Evolutionary conservation across 2,113 vertebrate species (phyloP).

Genomic region (Amphiprion percula): DNA sequence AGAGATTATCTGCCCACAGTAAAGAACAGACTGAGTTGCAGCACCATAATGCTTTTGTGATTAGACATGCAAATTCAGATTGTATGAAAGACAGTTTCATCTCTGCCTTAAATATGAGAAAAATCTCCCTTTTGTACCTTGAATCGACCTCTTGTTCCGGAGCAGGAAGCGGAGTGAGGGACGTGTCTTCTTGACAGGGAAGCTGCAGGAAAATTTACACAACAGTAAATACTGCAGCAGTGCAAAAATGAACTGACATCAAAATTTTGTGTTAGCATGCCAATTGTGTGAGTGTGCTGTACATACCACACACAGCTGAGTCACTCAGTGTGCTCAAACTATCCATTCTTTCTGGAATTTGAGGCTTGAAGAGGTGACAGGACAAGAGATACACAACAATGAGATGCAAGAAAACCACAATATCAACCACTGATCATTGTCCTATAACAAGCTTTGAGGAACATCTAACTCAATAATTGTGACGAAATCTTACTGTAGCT

Average conservation of each 20-base stretch:
- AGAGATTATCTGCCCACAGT: conserved; percentile 75
- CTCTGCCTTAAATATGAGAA: neutral
- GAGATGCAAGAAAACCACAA: conserved; percentile 2
- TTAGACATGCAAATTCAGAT: neutral
- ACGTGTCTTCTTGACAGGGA: conserved; percentile 78
- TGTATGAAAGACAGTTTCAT: neutral
- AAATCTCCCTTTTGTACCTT: conserved; percentile 71
- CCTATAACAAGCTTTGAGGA: neutral
- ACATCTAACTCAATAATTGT: conserved; percentile 1
- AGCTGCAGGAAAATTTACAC: conserved; percentile 59
- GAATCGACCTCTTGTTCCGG: conserved; percentile 82
- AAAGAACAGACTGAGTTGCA: conserved; percentile 1
- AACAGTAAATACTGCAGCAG: conserved; percentile 22
- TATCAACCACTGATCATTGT: conserved; percentile 3
- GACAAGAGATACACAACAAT: conserved; percentile 13
- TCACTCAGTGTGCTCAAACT: conserved; percentile 86
- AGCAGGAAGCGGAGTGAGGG: conserved; percentile 84
- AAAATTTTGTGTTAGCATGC: neutral
- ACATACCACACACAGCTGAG: conserved; percentile 84
- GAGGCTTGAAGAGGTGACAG: conserved; percentile 75
- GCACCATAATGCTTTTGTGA: neutral
- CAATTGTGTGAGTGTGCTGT: conserved; percentile 15
- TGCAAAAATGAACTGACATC: neutral
- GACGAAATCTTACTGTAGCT: neutral
- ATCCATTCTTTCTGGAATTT: conserved; percentile 87